Conservation (phyloP, 1,140 invertebrate genomes). For the Glossosoma conforme region DNA sequence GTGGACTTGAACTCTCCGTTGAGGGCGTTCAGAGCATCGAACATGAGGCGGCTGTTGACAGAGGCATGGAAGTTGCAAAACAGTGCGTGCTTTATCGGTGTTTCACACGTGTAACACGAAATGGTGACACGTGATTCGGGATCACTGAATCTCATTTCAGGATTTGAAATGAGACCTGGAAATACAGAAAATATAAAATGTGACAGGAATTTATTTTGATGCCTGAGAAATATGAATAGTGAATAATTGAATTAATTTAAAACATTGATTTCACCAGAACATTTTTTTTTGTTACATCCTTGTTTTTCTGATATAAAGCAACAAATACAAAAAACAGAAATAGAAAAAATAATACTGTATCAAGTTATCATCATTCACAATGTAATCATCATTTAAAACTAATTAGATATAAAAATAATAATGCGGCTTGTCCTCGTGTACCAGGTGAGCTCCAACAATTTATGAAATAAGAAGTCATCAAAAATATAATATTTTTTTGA, state of each 20-base stretch:
- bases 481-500: too few relatives aligned
- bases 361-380: background rate
- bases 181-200: too few relatives aligned
- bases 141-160: constrained; percentile 41
- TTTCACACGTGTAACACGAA: constrained; percentile 73
- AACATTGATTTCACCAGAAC: too few relatives aligned
- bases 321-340: background rate
- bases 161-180: constrained; percentile 44
- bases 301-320: background rate
- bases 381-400: too few relatives aligned
- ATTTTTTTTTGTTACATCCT: background rate
- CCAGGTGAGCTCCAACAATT: too few relatives aligned
- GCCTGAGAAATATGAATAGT: too few relatives aligned
- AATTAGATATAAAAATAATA: too few relatives aligned
- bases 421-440: too few relatives aligned
- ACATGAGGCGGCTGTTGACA: constrained; percentile 52
- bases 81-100: constrained; percentile 73
- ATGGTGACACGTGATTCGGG: constrained; percentile 53
- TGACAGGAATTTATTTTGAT: too few relatives aligned
- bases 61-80: constrained; percentile 69
- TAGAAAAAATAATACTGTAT: background rate
- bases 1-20: constrained; percentile 44
- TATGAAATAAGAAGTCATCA: too few relatives aligned
- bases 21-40: constrained; percentile 46
- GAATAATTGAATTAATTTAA: too few relatives aligned